phyloP scores from a whole-genome alignment of 1,140 invertebrate species.

The Hirudo medicinalis region DNA sequence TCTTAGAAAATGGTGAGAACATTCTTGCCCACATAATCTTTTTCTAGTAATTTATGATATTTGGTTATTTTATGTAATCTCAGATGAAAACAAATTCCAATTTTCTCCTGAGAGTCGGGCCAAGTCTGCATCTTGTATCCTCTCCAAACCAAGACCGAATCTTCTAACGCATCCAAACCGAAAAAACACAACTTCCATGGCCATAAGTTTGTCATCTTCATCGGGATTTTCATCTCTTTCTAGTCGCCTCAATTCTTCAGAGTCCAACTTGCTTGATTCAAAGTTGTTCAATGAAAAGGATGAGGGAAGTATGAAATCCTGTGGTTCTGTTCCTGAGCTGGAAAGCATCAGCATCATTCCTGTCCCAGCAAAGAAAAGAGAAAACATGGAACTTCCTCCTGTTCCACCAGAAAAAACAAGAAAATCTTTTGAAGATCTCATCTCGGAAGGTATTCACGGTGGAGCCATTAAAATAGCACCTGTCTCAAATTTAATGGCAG shows the following conservation, averaged over 20 bases:
- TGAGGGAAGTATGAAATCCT: too few species aligned
- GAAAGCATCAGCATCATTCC: too few species aligned
- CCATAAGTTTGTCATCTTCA: too few species aligned
- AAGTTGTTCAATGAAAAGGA: neutral
- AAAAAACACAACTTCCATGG: too few species aligned
- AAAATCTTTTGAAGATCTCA: neutral
- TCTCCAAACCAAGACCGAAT: conserved; percentile 4
- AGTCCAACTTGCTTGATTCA: neutral
- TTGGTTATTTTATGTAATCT: neutral
- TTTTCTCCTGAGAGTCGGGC: neutral
- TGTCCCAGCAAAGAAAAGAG: neutral
- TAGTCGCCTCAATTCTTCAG: conserved; percentile 6
- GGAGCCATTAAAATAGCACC: neutral
- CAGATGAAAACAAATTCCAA: conserved; percentile 7
- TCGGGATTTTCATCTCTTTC: too few species aligned
- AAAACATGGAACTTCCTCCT: conserved; percentile 2
- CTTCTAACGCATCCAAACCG: neutral
- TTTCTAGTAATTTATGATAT: neutral
- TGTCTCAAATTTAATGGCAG: neutral
- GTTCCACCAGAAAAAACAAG: neutral
- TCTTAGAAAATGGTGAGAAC: conserved; percentile 13
- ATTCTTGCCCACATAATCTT: neutral
- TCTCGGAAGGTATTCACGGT: neutral
- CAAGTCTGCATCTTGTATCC: neutral
- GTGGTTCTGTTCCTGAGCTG: too few species aligned